Evolutionary conservation across 2,797 vertebrate genomes (phyloP), one percentile per base, ranked within the genome.

Genomic region (Mus caroli): DNA sequence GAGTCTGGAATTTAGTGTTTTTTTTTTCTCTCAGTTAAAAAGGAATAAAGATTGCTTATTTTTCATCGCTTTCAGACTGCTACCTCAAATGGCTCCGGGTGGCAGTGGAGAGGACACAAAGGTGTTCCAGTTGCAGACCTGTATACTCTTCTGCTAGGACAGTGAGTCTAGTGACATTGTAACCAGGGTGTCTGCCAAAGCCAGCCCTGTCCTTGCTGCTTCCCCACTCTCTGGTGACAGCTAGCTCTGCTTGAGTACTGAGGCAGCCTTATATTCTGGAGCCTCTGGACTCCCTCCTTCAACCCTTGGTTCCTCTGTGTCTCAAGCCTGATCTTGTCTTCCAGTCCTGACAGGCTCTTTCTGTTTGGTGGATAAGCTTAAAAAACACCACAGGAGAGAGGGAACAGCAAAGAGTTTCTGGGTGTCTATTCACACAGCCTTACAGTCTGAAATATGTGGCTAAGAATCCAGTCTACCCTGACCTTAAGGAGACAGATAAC

Each of bases 311-410:
- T 88, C 26, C 34, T 34, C 50, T 60, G 6, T 3, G n/a, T 50
- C 90, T 92, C 13, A 7, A 1, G 50, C 50, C 28, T 24, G 58
- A 67, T 79, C 60, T 73, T 86, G 56, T 86, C n/a, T 37, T 46
- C 19, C 19, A 37, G 58, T 40, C 15, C 67, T 76, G 76, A 60
- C 90, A 85, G 78, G 31, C 37, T 56, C 73, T 80, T 79, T 88
- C 90, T 97, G 73, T 93, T 88, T 87, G 67, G 83, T 15, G 78
- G 88, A 43, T 71, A 58, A 88, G 31, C 82, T 56, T 64, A 58
- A 91, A 94, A 85, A 86, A 22, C 31, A 75, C 78, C 90, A 46
- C 50, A 64, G 54, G 50, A 64, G 11, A 7, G 31, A 69, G 46
- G 56, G 34, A 46, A 13, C 24, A 73, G 43, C 75, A 13, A 46